Evolutionary conservation across 2,888 invertebrate genomes (phyloP), one percentile per base, ranked within the genome.

Genomic region (Agrochola lota): DNA sequence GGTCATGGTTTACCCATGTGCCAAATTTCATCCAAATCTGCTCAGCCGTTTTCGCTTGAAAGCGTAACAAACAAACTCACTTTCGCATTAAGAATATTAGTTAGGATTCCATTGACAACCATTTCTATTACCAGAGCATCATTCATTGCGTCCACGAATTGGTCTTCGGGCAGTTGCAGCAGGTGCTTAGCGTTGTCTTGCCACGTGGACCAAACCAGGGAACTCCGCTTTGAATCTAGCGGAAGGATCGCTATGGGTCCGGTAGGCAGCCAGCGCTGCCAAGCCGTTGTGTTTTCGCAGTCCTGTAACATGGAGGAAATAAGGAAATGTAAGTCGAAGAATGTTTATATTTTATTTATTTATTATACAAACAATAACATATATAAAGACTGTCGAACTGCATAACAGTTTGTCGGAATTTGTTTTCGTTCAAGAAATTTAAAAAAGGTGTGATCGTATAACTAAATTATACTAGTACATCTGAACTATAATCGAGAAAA

Each of bases 241-340:
- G 99, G 99, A 73, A 99, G 95, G 43, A 99, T 93, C 7, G 99
- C 99, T 43, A 99, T 97, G 0, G 99, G 99, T 0, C 99, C 99
- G 5, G 97, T 98, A 0, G 99, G 98, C 81, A 99, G 95, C 95
- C 99, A 99, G 85, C 99, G 97, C 94, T 99, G 99, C 99, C 99
- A 99, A 0, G 99, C 99, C 5, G 98, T 98, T 49, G 97, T 97
- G 94, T 99, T 99, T 74, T 98, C 97, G 23, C 97, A 97, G 67
- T 97, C 96, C 98, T 98, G 94, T 1, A 93, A 92, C 60, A 70
- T 26, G 4, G 20, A 35, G 7, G 2, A 20, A 59, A 64, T 0
- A 9, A 26, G 12, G 23, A 52, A 69, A 75, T 60, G 46, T 75
- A 60, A 75, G 46, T 73, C 2, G 0, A 70, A 35, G 5, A 71